Evolutionary conservation across 2,113 vertebrate species (phyloP), one percentile per base, ranked within the genome.

Genomic region (Lepus timidus): DNA sequence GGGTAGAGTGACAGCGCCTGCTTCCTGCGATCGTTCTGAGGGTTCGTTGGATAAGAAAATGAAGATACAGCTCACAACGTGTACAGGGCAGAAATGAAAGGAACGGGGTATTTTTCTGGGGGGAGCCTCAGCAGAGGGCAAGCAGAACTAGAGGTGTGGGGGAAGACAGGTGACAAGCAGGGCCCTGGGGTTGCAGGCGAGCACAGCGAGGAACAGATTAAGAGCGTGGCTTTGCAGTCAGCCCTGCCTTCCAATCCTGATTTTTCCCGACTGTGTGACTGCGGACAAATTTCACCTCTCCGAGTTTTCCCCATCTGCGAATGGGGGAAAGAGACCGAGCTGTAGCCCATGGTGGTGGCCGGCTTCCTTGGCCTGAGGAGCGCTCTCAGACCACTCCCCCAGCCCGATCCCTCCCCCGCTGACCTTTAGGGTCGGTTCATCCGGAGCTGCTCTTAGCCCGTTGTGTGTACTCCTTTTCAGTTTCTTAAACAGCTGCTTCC

Each of bases 211-310:
- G 7, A 49, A 74, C 73, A 67, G 74, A 62, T 27, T 10, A 44
- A 73, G 79, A 67, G 74, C 17, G 55, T 55, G 51, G 27, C 49
- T 84, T 81, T 64, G 90, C 39, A 33, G 44, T 58, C 55, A 58
- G 73, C 84, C 52, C n/a, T 67, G 65, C 39, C 20, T 87, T 82
- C 80, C 62, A 27, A 80, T 81, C 19, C 73, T 29, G 8, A 55
- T 65, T 51, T 55, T 74, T 85, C 74, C 7, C 73, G 36, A 49
- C 80, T 87, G 55, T 80, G 93, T 93, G 76, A 87, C 87, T 90
- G 95, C 87, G 76, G 80, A 20, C 67, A 78, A 36, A 86, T 51
- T 51, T 93, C 55, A 58, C 86, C 39, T 93, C 23, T 90, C 74
- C 87, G 92, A 68, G 78, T 70, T n/a, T 64, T 82, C 22, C 27